These are phyloP conservation scores for Coboldia fuscipes DNA, from an alignment of 1,140 invertebrate genomes.

Conservation along the genomic window DNA sequence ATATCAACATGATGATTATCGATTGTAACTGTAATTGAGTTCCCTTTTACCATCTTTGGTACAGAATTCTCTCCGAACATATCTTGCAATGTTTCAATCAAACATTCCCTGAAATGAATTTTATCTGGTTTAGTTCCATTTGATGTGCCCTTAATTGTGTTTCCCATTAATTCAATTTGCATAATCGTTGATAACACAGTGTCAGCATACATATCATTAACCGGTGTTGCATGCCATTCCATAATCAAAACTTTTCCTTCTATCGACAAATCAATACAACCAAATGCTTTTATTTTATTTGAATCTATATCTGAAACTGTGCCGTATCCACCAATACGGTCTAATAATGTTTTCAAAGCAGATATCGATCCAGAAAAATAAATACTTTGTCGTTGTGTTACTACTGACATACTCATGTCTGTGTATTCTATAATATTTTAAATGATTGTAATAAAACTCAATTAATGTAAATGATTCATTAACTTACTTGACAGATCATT, in stretches of 20 bases:
- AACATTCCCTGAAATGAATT: constrained; percentile 82
- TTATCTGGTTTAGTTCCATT: constrained; percentile 46
- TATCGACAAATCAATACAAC: constrained; percentile 59
- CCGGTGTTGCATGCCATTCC: constrained; percentile 85
- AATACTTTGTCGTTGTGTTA: constrained; percentile 77
- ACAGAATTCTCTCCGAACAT: constrained; percentile 90
- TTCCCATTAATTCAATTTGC: constrained; percentile 47
- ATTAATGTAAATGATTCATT: not conserved
- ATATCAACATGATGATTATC: constrained; percentile 71
- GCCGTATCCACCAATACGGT: constrained; percentile 54
- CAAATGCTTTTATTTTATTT: constrained; percentile 53
- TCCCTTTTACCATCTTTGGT: constrained; percentile 85
- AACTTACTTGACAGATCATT: constrained; percentile 68
- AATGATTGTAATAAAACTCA: constrained; percentile 5
- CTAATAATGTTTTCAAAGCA: constrained; percentile 62
- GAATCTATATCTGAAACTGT: constrained; percentile 47
- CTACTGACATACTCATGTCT: constrained; percentile 79
- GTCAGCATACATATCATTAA: constrained; percentile 97
- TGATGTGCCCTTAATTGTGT: constrained; percentile 32
- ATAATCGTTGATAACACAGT: constrained; percentile 68
- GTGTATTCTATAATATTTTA: constrained; percentile 59
- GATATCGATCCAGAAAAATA: constrained; percentile 59
- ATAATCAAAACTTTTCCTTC: constrained; percentile 67
- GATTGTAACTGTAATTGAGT: constrained; percentile 67
- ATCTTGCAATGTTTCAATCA: constrained; percentile 80